Percentiles rank a stretch among this genome's conserved stretches.
phyloP scores from a whole-genome alignment of 2,797 vertebrate species.

The Coregonus suidteri region DNA sequence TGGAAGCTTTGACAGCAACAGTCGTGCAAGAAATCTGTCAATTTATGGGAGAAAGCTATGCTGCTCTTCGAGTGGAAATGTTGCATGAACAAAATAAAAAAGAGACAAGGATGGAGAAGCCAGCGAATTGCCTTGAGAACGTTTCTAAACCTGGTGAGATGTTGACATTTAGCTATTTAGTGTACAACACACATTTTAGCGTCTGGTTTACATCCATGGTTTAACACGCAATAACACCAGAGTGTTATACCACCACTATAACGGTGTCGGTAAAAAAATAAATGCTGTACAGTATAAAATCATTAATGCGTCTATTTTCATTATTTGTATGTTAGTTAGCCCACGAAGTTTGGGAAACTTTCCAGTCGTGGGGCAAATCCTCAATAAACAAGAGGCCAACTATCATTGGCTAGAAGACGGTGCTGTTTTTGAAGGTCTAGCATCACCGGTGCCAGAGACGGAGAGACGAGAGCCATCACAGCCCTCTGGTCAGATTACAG shows the following conservation, averaged over 20 bases:
- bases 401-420: not conserved
- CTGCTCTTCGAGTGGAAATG: not conserved
- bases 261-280: not conserved
- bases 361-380: not conserved
- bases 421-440: not conserved
- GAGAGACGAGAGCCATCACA: not conserved
- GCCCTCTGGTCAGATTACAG: not conserved
- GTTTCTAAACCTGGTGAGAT: not conserved
- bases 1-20: not conserved
- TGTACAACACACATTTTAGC: not conserved
- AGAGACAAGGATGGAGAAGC: not conserved
- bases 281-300: not conserved
- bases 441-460: not conserved
- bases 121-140: not conserved
- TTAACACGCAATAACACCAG: not conserved
- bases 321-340: not conserved
- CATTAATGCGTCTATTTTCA: not conserved
- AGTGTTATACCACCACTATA: not conserved
- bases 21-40: conserved; percentile 5
- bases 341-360: not conserved
- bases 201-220: not conserved
- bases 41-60: conserved; percentile 2
- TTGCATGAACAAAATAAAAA: not conserved
- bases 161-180: not conserved
- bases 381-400: conserved; percentile 1